Base-by-base conservation (phyloP, 1,140 invertebrate genomes). In the Onthophagus taurus region DNA sequence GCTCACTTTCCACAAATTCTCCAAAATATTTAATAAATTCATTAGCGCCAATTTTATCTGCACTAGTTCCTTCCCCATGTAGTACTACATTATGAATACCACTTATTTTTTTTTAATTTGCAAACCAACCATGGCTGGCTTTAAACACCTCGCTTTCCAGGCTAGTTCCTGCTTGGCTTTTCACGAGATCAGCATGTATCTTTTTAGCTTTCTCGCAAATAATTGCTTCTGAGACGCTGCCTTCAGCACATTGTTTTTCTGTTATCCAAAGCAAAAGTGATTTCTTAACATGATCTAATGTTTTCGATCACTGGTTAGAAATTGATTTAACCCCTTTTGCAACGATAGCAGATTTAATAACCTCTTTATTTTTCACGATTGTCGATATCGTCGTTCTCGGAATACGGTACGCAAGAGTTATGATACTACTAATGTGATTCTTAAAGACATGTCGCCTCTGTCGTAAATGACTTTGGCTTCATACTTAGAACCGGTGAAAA, bases 1-100 rank as follows among this genome's bases (percentile, higher is more conserved):
- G 56, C 37, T 54, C 50, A 50, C 60, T 50, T 49, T 58, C 44
- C 42, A 68, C 59, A 19, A 65, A 50, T 44, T 53, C 46, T 49
- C 57, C 47, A 41, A 69, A 55, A 34, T 57, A 49, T 45, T 49
- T 60, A 8, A 51, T 30, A 6, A 45, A 43, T 26, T 13, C 30
- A 11, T 33, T 13, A 34, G 29, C 34, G 24, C 7, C 24, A 26
- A 26, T n/a, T 26, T 26, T n/a, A n/a, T 38, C 12, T 42, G 23
- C 13, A n/a, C 42, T 50, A 8, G 43, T 44, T 21, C 12, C 44
- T 31, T 48, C 39, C 2, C 31, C 33, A 24, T 50, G 35, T 23
- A n/a, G n/a, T n/a, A n/a, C n/a, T n/a, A n/a, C n/a, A n/a, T n/a
- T n/a, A n/a, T 26, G 24, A 26, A 26, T 29, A n/a, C 29, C 24